Percentiles rank a stretch among this genome's conserved stretches.
Evolutionary conservation across 2,888 invertebrate genomes (phyloP).

Genomic region (Tribolium freemani): DNA sequence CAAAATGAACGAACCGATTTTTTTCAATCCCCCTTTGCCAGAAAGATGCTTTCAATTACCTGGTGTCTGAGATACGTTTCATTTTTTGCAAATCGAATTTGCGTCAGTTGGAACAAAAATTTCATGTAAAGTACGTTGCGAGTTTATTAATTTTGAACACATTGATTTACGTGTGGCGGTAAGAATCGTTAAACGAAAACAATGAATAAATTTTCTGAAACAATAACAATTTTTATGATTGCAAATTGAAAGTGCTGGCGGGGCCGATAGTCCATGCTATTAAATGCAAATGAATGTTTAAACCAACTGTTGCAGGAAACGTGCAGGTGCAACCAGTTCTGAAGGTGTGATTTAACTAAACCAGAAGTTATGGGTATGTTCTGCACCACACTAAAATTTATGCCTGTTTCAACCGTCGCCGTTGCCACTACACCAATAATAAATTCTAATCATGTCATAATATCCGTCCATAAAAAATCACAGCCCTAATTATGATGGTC

Average conservation of each 20-base stretch:
- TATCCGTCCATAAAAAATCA: neutral
- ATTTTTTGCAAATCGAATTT: neutral
- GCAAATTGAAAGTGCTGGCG: conserved; percentile 30
- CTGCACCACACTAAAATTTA: conserved; percentile 17
- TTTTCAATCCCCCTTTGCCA: conserved; percentile 5
- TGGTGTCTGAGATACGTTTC: neutral
- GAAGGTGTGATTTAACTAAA: conserved; percentile 24
- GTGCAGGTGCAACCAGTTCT: conserved; percentile 40
- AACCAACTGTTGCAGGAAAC: conserved; percentile 46
- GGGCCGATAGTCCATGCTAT: conserved; percentile 32
- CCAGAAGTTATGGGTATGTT: conserved; percentile 19
- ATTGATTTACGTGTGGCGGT: neutral
- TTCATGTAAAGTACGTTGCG: neutral
- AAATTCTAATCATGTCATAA: conserved; percentile 26
- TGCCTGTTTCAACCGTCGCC: neutral
- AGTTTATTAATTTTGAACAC: neutral
- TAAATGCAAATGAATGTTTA: conserved; percentile 44
- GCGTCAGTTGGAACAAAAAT: neutral
- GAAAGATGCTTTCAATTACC: neutral
- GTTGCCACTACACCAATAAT: conserved; percentile 8
- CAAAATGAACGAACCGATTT: conserved; percentile 20
- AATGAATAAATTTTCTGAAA: conserved; percentile 5
- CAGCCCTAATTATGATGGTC: conserved; percentile 5
- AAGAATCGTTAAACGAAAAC: neutral
- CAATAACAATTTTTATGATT: conserved; percentile 26